Evolutionary conservation across 2,888 invertebrate species (phyloP).

Genomic region (Spilarctia lutea): DNA sequence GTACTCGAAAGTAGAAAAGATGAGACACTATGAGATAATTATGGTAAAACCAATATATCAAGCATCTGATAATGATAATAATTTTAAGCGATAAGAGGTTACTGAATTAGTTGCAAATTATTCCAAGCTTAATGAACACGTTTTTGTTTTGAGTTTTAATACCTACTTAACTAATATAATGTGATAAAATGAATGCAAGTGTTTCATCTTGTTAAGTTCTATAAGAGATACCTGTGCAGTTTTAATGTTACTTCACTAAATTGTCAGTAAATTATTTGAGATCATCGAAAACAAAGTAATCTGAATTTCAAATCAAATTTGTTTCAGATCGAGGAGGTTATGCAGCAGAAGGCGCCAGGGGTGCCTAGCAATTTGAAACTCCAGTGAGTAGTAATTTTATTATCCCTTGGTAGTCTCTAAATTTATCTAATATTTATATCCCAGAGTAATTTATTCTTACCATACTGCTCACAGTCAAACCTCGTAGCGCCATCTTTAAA

Average conservation of each 20-base stretch:
- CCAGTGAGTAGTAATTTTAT: conserved; percentile 64
- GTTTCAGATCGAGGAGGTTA: conserved; percentile 84
- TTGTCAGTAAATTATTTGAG: background rate
- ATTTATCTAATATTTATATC: too few species aligned
- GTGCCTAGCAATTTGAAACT: conserved; percentile 77
- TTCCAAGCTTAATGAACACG: conserved; percentile 39
- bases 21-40: conserved; percentile 74
- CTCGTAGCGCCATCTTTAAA: conserved; percentile 68
- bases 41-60: conserved; percentile 66
- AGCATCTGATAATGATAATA: conserved; percentile 51
- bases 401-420: background rate
- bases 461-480: background rate
- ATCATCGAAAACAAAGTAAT: background rate
- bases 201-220: background rate
- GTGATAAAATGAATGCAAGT: background rate
- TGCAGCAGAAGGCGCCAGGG: conserved; percentile 84
- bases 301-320: conserved; percentile 24
- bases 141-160: conserved; percentile 6
- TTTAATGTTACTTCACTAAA: background rate
- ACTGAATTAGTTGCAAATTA: conserved; percentile 50
- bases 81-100: conserved; percentile 56
- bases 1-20: conserved; percentile 69
- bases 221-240: background rate
- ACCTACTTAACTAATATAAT: background rate
- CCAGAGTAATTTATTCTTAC: background rate